Percentiles rank a stretch among this genome's conserved stretches.
phyloP scores from a whole-genome alignment of 2,888 invertebrate genomes.

The Frankliniella intonsa region DNA sequence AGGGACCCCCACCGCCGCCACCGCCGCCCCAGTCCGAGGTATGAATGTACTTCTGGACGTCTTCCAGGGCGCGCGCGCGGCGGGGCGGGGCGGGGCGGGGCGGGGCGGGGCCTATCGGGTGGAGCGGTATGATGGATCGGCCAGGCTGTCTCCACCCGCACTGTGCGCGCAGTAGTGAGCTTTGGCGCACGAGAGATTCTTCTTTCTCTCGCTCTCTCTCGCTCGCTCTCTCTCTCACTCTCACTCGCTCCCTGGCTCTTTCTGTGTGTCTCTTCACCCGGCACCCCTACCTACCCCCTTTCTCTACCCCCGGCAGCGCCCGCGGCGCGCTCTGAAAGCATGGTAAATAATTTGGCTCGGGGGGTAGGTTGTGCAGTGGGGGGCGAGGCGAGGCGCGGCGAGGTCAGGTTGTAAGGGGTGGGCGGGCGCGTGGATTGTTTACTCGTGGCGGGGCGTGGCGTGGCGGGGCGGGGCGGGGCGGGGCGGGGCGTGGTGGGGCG shows the following conservation, averaged over 20 bases:
- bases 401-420: not conserved
- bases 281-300: not conserved
- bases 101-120: too few species aligned
- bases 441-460: not conserved
- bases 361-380: not conserved
- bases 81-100: not conserved
- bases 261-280: not conserved
- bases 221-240: too few species aligned
- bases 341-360: not conserved
- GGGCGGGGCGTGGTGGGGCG: not conserved
- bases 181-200: too few species aligned
- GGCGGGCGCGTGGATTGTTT: not conserved
- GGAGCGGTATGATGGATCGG: not conserved
- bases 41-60: not conserved
- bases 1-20: too few species aligned
- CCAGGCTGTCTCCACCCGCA: too few species aligned
- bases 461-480: too few species aligned
- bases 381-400: not conserved
- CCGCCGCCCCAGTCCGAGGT: too few species aligned
- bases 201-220: too few species aligned
- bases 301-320: not conserved
- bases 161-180: too few species aligned
- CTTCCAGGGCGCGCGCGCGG: not conserved
- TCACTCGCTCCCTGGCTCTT: too few species aligned
- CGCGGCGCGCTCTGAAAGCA: not conserved